These are phyloP conservation scores for Gambusia affinis DNA, from an alignment of 2,113 vertebrate genomes.

Conservation along the genomic window DNA sequence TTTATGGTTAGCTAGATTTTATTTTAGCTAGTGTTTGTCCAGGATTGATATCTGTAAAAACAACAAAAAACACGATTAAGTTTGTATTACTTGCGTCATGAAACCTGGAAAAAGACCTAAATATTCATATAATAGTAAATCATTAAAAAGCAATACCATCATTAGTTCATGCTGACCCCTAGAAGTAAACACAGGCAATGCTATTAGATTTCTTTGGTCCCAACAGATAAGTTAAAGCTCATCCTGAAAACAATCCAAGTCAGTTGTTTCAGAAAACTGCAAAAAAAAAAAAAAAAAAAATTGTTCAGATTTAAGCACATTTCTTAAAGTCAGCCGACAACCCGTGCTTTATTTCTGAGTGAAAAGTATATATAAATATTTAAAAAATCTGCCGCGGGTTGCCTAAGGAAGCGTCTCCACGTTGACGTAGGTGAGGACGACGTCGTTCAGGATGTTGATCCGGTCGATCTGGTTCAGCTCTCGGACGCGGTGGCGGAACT, in stretches of 20 bases:
- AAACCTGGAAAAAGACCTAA: background rate
- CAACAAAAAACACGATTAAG: too few relatives aligned
- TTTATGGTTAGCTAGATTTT: too few relatives aligned
- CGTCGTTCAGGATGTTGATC: constrained; percentile 81
- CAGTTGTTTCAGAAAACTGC: background rate
- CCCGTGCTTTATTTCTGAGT: too few relatives aligned
- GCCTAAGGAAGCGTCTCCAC: constrained; percentile 78
- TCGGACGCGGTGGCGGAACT: constrained; percentile 78
- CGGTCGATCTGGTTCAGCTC: constrained; percentile 81
- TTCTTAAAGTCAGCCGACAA: background rate
- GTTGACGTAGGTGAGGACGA: constrained; percentile 74
- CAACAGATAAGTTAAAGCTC: too few relatives aligned
- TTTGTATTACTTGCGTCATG: background rate
- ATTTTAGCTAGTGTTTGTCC: too few relatives aligned
- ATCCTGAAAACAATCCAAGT: background rate
- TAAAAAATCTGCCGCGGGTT: background rate
- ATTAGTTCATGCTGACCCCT: background rate
- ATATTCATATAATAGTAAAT: background rate
- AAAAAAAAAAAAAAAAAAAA: background rate
- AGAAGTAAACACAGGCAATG: too few relatives aligned
- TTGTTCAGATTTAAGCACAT: background rate
- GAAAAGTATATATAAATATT: too few relatives aligned
- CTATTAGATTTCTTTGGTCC: too few relatives aligned
- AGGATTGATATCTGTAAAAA: too few relatives aligned
- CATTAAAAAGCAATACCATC: background rate